Conservation (phyloP, 2,888 invertebrate genomes). For the Chrysomela aeneicollis region DNA sequence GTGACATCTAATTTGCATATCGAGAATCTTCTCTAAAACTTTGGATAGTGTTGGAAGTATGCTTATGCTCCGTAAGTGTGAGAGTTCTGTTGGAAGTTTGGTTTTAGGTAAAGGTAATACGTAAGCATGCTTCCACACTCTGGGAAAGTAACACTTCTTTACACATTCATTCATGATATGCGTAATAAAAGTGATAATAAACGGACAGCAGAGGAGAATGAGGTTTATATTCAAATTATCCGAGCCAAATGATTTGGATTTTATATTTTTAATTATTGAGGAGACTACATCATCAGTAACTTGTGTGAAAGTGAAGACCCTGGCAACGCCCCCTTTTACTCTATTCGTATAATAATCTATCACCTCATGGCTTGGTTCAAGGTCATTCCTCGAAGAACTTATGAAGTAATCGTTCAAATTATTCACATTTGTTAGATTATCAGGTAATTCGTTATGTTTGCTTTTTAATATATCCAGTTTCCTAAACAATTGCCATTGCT, state of each 20-base stretch:
- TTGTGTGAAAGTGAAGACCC: not conserved
- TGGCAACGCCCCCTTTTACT: not conserved
- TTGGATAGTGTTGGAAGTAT: constrained; percentile 14
- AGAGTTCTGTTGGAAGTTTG: not conserved
- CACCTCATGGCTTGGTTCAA: not conserved
- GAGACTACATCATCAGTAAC: not conserved
- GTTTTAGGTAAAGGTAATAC: constrained; percentile 7
- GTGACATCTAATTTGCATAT: constrained; percentile 11
- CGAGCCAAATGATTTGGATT: not conserved
- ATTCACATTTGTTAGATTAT: not conserved
- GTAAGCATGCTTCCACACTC: not conserved
- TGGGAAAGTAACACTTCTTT: not conserved
- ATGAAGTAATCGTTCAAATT: not conserved
- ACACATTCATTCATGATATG: constrained; percentile 8
- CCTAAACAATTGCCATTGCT: too few relatives aligned
- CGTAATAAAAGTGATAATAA: not conserved
- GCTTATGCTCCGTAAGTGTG: not conserved
- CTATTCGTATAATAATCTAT: not conserved
- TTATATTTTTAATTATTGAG: constrained; percentile 7
- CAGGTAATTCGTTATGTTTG: not conserved
- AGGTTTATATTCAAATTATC: constrained; percentile 3
- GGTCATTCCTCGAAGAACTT: not conserved
- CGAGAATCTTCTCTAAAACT: constrained; percentile 14
- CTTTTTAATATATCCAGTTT: too few relatives aligned
- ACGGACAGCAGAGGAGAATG: constrained; percentile 6